Conservation (phyloP, 2,113 vertebrate genomes). For the Catagonus wagneri region DNA sequence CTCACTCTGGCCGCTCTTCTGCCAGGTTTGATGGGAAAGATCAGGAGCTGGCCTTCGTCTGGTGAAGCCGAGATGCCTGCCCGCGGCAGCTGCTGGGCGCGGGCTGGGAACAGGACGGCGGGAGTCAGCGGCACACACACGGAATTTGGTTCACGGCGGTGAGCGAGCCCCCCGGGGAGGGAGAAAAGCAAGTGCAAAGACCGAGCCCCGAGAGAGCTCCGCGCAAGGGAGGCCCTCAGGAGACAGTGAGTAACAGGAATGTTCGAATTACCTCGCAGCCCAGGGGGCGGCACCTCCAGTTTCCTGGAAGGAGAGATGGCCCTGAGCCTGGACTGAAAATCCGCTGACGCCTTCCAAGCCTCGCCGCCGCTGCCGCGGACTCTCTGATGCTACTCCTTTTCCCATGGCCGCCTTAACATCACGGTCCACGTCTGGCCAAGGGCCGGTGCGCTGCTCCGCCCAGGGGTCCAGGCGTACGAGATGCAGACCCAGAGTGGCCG, state of each 20-base stretch:
- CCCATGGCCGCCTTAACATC: neutral
- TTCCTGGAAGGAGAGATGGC: neutral
- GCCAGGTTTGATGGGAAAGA: neutral
- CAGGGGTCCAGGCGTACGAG: neutral
- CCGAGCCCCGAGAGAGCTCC: neutral
- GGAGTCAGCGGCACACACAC: neutral
- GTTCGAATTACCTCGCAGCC: neutral
- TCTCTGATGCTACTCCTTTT: neutral
- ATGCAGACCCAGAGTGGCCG: neutral
- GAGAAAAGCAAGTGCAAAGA: neutral
- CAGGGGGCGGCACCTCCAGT: neutral
- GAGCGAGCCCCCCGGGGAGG: neutral
- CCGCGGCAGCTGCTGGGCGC: neutral
- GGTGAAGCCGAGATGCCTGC: neutral
- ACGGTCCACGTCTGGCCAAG: fast-evolving
- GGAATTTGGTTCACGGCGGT: too few relatives aligned
- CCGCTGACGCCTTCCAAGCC: neutral
- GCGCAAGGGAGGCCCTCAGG: neutral
- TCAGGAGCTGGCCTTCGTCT: neutral
- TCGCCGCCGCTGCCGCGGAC: neutral
- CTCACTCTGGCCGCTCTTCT: neutral
- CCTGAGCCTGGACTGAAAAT: neutral
- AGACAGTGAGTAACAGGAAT: too few relatives aligned
- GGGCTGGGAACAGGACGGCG: neutral
- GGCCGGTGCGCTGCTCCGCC: fast-evolving